Percentiles rank a stretch among this genome's conserved stretches.
Conservation (phyloP, 2,113 vertebrate genomes). For the Pedetes capensis region DNA sequence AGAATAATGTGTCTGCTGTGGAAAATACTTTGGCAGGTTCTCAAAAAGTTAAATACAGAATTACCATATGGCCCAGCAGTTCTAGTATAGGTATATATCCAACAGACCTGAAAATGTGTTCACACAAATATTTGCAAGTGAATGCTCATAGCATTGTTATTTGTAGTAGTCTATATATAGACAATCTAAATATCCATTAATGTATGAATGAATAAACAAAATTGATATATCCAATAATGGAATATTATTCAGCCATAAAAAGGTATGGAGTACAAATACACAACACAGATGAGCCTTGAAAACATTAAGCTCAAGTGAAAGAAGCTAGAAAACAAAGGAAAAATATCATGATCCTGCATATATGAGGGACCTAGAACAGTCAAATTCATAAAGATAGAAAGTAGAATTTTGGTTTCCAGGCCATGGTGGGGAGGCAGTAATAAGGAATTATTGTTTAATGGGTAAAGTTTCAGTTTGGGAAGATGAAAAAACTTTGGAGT, state of each 20-base stretch:
- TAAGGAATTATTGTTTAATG: neutral
- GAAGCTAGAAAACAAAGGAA: slow-evolving; percentile 12
- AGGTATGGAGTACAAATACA: neutral
- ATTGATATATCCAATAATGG: neutral
- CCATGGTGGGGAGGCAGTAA: neutral
- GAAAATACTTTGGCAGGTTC: neutral
- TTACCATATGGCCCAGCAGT: neutral
- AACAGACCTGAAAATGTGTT: neutral
- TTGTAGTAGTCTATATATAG: too few relatives aligned
- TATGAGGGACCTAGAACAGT: neutral
- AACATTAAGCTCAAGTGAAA: slow-evolving; percentile 3
- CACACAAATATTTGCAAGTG: neutral
- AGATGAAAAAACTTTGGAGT: slow-evolving; percentile 21
- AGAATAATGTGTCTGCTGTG: neutral
- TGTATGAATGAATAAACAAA: neutral
- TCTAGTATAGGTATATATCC: neutral
- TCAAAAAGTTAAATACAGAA: neutral
- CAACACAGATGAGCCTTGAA: neutral
- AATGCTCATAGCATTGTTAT: neutral
- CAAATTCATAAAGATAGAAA: neutral
- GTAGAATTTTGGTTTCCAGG: slow-evolving; percentile 13
- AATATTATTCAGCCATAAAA: neutral
- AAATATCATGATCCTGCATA: neutral
- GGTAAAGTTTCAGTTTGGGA: neutral
- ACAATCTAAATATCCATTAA: slow-evolving; percentile 17